These are phyloP conservation scores for Microcebus griseorufus DNA, from an alignment of 2,113 vertebrate genomes.

Conservation along the genomic window DNA sequence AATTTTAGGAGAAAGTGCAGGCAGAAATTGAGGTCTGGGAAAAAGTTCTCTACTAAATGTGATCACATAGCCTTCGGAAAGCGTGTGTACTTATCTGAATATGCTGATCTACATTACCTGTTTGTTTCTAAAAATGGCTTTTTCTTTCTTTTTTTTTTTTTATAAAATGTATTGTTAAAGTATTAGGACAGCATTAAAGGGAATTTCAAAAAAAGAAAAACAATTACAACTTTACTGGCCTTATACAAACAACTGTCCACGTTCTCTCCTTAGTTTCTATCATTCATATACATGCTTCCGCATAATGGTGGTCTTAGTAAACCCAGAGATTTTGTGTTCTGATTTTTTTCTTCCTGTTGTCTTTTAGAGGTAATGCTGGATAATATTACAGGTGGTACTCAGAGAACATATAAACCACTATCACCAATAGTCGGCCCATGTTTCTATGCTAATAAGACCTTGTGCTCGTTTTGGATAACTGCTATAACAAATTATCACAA, in stretches of 20 bases:
- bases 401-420: not conserved
- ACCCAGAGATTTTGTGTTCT: not conserved
- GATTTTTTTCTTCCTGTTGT: not conserved
- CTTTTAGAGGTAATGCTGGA: not conserved
- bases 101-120: not conserved
- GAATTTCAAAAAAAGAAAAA: not conserved
- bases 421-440: not conserved
- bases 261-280: not conserved
- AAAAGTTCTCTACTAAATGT: not conserved
- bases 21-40: not conserved
- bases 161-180: not conserved
- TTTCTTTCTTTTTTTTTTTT: not conserved
- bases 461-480: not conserved
- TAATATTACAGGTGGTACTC: not conserved
- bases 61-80: not conserved
- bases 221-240: not conserved
- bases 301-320: not conserved
- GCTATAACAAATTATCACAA: not conserved
- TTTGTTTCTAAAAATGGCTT: not conserved
- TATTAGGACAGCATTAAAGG: not conserved
- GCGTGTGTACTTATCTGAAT: not conserved
- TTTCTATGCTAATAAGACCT: not conserved
- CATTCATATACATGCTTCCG: accelerated
- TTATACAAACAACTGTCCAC: not conserved
- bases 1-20: not conserved